Conservation (phyloP, 35 echinoderm and acorn worm species). For the Apostichopus californicus region DNA sequence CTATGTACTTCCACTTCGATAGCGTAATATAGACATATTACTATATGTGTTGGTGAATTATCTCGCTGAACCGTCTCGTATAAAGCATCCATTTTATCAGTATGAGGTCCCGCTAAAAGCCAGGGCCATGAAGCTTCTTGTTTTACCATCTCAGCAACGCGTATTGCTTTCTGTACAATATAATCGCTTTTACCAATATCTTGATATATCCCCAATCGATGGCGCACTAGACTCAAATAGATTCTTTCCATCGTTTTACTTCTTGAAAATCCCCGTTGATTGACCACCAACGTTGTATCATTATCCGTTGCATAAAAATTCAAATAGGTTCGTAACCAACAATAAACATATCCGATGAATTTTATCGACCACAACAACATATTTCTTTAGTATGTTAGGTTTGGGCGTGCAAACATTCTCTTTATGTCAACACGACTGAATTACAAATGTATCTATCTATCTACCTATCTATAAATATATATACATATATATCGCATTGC, state of each 20-base stretch:
- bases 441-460: too few relatives aligned
- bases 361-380: too few relatives aligned
- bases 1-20: background rate
- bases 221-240: background rate
- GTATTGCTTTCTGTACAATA: background rate
- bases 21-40: background rate
- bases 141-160: background rate
- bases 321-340: too few relatives aligned
- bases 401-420: too few relatives aligned
- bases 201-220: background rate
- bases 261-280: background rate
- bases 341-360: too few relatives aligned
- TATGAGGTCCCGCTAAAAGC: background rate
- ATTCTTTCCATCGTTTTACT: background rate
- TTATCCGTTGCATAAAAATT: too few relatives aligned
- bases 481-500: too few relatives aligned
- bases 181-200: background rate
- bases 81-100: background rate
- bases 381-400: too few relatives aligned
- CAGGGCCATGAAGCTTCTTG: background rate
- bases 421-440: too few relatives aligned
- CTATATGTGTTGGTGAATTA: background rate
- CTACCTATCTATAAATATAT: too few relatives aligned
- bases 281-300: too few relatives aligned
- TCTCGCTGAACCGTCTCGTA: background rate